Evolutionary conservation across 2,888 invertebrate species (phyloP).

Genomic region (Therioaphis trifolii): DNA sequence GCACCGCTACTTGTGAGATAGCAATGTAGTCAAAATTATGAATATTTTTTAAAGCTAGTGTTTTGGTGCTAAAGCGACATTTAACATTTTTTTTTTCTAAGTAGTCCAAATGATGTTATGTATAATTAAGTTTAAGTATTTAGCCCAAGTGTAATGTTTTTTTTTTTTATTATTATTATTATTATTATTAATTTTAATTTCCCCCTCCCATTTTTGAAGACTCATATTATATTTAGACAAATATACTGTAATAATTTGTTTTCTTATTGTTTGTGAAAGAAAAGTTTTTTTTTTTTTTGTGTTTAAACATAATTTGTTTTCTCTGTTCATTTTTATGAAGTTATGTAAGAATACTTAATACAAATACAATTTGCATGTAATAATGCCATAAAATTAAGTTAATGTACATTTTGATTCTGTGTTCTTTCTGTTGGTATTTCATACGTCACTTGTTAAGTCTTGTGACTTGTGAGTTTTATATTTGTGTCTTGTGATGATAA

Average conservation of each 20-base stretch:
- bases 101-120: constrained; percentile 36
- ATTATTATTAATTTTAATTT: neutral
- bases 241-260: constrained; percentile 47
- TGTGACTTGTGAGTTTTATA: too few relatives aligned
- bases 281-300: constrained; percentile 53
- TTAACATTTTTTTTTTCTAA: constrained; percentile 26
- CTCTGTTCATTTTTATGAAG: constrained; percentile 50
- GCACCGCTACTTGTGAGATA: constrained; percentile 48
- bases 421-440: too few relatives aligned
- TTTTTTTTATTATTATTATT: constrained; percentile 9
- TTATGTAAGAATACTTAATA: constrained; percentile 45
- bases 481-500: too few relatives aligned
- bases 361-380: constrained; percentile 59
- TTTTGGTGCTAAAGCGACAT: constrained; percentile 54
- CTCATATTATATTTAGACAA: constrained; percentile 44
- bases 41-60: constrained; percentile 50
- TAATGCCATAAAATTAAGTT: constrained; percentile 44
- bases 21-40: constrained; percentile 36
- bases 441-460: too few relatives aligned
- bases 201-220: constrained; percentile 25
- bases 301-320: constrained; percentile 36
- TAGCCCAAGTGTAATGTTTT: constrained; percentile 43
- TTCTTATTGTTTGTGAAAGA: constrained; percentile 50
- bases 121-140: constrained; percentile 34
- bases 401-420: neutral